Percentiles rank a stretch among this genome's conserved stretches.
Conservation (phyloP, 2,888 invertebrate species). For the Cynaeus angustus region DNA sequence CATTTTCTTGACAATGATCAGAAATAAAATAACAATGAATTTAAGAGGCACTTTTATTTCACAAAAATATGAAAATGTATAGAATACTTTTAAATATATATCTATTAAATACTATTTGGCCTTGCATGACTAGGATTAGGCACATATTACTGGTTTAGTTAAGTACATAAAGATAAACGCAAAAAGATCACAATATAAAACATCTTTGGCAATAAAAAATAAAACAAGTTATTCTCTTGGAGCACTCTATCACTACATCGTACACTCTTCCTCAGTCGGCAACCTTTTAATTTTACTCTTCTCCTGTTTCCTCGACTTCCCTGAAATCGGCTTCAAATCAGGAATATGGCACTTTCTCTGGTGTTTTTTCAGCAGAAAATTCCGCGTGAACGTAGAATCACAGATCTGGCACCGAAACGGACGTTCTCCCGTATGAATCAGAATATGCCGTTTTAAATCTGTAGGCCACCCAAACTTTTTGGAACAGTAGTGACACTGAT, state of each 20-base stretch:
- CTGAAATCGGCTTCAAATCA: conserved; percentile 58
- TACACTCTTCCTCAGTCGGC: neutral
- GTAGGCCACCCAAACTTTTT: conserved; percentile 70
- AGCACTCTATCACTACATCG: neutral
- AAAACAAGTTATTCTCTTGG: neutral
- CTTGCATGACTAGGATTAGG: conserved; percentile 51
- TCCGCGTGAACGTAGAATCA: conserved; percentile 68
- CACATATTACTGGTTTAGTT: conserved; percentile 31
- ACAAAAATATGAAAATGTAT: conserved; percentile 43
- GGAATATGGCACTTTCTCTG: conserved; percentile 64
- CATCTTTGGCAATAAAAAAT: conserved; percentile 37
- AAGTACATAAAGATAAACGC: conserved; percentile 10
- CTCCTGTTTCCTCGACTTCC: conserved; percentile 52
- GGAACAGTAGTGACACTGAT: conserved; percentile 67
- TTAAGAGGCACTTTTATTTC: conserved; percentile 39
- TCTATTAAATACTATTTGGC: conserved; percentile 47
- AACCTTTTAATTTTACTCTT: conserved; percentile 56
- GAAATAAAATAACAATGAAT: too few relatives aligned
- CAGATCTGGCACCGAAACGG: conserved; percentile 69
- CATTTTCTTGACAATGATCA: too few relatives aligned
- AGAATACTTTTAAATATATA: conserved; percentile 33
- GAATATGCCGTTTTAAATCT: conserved; percentile 70
- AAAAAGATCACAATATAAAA: conserved; percentile 30
- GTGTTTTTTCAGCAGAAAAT: conserved; percentile 70
- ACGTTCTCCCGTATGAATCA: conserved; percentile 70